phyloP scores from a whole-genome alignment of 2,797 vertebrate genomes.

The Acipenser ruthenus region DNA sequence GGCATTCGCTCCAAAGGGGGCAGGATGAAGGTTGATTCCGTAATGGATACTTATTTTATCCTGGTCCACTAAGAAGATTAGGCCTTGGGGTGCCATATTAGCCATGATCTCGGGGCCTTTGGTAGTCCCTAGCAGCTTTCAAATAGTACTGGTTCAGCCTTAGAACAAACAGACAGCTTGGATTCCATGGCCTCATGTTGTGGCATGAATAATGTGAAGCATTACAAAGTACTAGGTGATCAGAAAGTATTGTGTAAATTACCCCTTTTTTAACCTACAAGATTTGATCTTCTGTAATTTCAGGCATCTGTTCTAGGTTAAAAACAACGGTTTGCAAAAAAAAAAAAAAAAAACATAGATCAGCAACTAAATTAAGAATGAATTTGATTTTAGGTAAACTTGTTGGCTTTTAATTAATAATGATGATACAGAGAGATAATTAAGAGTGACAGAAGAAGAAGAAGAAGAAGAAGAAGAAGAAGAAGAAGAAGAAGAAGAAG shows the following conservation, averaged over 20 bases:
- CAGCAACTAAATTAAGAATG: slow-evolving; percentile 13
- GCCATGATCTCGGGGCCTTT: slow-evolving; percentile 70
- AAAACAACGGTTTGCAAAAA: slow-evolving; percentile 17
- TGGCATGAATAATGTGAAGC: slow-evolving; percentile 48
- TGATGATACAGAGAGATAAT: too few relatives aligned
- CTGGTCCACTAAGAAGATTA: slow-evolving; percentile 81
- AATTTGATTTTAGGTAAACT: slow-evolving; percentile 10
- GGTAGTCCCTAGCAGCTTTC: slow-evolving; percentile 65
- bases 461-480: too few relatives aligned
- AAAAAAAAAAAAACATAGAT: slow-evolving; percentile 20
- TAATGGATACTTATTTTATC: slow-evolving; percentile 98
- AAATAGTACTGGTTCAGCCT: slow-evolving; percentile 75
- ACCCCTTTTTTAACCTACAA: slow-evolving; percentile 54
- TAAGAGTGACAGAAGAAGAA: too few relatives aligned
- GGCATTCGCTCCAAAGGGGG: slow-evolving; percentile 79
- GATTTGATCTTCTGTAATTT: slow-evolving; percentile 65
- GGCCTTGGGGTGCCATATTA: slow-evolving; percentile 79
- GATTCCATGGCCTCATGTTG: slow-evolving; percentile 41
- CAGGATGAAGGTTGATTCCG: slow-evolving; percentile 89
- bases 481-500: too few relatives aligned
- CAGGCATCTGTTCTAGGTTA: slow-evolving; percentile 67
- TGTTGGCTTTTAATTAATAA: too few relatives aligned
- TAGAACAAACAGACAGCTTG: slow-evolving; percentile 77
- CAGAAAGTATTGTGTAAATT: slow-evolving; percentile 65
- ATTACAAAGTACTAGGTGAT: slow-evolving; percentile 63